Evolutionary conservation across 1,140 invertebrate genomes (phyloP).

Genomic region (Caenorhabditis tropicalis): DNA sequence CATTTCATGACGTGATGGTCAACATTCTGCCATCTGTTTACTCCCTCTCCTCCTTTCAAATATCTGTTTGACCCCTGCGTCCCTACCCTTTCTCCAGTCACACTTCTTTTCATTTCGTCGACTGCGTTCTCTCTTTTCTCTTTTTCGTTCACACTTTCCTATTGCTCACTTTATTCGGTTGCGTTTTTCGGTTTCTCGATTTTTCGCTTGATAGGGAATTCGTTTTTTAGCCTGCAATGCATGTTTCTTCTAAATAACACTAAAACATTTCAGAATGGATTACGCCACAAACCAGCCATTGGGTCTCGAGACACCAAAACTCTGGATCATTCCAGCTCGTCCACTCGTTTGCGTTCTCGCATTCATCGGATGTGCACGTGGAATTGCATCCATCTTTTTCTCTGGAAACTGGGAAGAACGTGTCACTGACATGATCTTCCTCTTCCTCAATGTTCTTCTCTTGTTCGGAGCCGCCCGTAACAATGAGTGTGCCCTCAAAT

Average conservation of each 20-base stretch:
- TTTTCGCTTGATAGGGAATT: neutral
- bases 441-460: neutral
- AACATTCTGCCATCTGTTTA: neutral
- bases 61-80: neutral
- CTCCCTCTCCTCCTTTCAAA: neutral
- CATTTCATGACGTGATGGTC: conserved; percentile 1
- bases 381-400: neutral
- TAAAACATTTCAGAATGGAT: conserved; percentile 4
- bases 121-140: neutral
- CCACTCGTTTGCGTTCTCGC: neutral
- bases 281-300: neutral
- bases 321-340: conserved; percentile 8
- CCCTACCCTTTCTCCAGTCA: neutral
- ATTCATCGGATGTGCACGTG: neutral
- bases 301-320: neutral
- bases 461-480: conserved; percentile 14
- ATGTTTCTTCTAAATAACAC: neutral
- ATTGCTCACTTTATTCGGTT: neutral
- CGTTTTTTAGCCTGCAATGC: neutral
- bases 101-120: neutral
- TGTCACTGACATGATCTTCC: neutral
- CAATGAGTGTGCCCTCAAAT: conserved; percentile 13
- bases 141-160: neutral
- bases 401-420: neutral
- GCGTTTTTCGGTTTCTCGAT: neutral